Percentiles rank a stretch among this genome's conserved stretches.
phyloP scores from a whole-genome alignment of 2,113 vertebrate genomes.

The Neotragus pygmaeus region DNA sequence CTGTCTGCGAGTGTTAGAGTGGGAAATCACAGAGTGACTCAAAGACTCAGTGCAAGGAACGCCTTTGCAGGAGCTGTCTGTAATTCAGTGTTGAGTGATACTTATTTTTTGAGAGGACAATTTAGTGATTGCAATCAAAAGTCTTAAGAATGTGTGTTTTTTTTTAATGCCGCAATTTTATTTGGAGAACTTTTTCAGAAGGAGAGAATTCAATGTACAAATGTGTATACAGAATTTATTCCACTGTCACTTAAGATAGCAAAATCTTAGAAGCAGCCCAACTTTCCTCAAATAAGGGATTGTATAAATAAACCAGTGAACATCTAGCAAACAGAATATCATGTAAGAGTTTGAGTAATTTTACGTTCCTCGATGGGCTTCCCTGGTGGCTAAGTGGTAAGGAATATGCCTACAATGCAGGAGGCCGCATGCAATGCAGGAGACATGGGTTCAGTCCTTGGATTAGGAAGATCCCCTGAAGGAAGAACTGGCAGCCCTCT shows the following conservation, averaged over 20 bases:
- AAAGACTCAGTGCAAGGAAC: neutral
- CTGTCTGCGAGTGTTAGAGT: neutral
- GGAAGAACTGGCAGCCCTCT: neutral
- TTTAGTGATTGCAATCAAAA: neutral
- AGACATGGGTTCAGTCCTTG: neutral
- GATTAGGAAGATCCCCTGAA: neutral
- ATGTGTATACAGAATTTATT: neutral
- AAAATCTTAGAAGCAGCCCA: neutral
- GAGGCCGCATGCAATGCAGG: accelerated
- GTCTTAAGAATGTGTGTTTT: neutral
- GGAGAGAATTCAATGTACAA: neutral
- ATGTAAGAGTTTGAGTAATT: neutral
- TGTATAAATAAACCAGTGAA: neutral
- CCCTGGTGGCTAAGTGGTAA: neutral
- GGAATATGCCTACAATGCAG: neutral
- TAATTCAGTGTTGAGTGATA: neutral
- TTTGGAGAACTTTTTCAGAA: neutral
- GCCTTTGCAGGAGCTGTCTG: neutral
- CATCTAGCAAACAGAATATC: neutral
- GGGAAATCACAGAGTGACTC: neutral
- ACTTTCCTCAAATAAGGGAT: neutral
- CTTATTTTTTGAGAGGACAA: neutral
- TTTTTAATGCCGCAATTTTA: neutral
- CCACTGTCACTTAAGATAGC: neutral
- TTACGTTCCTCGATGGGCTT: neutral